These are phyloP conservation scores for Zosterops pallidus DNA, from an alignment of 2,113 vertebrate genomes.

Conservation along the genomic window DNA sequence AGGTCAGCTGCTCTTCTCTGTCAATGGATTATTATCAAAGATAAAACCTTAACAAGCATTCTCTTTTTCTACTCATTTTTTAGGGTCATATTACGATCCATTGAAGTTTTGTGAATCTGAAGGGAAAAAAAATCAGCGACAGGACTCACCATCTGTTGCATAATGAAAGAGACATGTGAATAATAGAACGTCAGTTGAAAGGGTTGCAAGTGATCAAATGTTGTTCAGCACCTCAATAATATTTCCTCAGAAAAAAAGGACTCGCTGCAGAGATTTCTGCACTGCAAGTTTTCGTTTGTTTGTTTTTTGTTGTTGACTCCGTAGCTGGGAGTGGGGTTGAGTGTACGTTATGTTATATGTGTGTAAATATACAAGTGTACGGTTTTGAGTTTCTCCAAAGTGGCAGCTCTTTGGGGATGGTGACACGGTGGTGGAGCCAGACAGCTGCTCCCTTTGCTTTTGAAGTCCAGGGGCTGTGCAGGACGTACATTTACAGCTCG, in stretches of 20 bases:
- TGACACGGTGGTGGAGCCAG: not conserved
- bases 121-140: constrained; percentile 37
- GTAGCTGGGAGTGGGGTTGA: not conserved
- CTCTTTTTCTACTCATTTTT: constrained; percentile 50
- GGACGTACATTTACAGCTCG: constrained; percentile 4
- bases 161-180: constrained; percentile 61
- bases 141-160: constrained; percentile 40
- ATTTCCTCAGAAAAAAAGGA: constrained; percentile 58
- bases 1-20: constrained; percentile 47
- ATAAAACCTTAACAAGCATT: constrained; percentile 52
- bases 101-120: constrained; percentile 21
- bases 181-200: constrained; percentile 56
- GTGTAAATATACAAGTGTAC: fast-evolving
- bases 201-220: constrained; percentile 49
- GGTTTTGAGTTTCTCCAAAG: not conserved
- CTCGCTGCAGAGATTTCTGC: constrained; percentile 29
- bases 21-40: constrained; percentile 61
- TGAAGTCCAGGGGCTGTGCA: constrained; percentile 35
- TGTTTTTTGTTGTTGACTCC: constrained; percentile 39
- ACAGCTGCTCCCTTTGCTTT: constrained; percentile 52
- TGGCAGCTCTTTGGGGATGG: not conserved
- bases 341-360: not conserved
- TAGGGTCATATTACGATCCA: constrained; percentile 45
- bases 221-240: constrained; percentile 70
- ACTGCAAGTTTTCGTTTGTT: constrained; percentile 8